Evolutionary conservation across 1,140 invertebrate species (phyloP).

Genomic region (Ephestia elutella): DNA sequence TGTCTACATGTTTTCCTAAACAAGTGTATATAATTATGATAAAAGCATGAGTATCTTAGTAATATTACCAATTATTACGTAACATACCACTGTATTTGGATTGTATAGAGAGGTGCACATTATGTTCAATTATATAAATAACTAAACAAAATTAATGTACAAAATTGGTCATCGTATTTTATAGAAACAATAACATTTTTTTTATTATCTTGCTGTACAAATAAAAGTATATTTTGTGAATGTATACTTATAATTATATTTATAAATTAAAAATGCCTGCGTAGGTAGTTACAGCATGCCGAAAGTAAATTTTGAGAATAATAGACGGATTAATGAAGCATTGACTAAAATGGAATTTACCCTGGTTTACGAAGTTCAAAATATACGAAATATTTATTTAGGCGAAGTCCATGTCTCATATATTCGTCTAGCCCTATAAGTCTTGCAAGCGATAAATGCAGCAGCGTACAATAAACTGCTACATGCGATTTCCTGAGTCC

Average conservation of each 20-base stretch:
- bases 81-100: neutral
- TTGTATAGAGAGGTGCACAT: neutral
- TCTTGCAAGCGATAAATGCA: neutral
- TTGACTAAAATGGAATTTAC: neutral
- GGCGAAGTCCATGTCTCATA: neutral
- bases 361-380: too few relatives aligned
- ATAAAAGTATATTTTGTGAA: neutral
- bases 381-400: neutral
- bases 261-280: constrained; percentile 5
- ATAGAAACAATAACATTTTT: too few relatives aligned
- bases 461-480: neutral
- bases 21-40: neutral
- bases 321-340: neutral
- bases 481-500: neutral
- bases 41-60: neutral
- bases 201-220: neutral
- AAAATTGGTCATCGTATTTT: too few relatives aligned
- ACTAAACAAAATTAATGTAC: too few relatives aligned
- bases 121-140: neutral
- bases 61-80: too few relatives aligned
- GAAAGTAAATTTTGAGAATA: neutral
- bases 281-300: constrained; percentile 9
- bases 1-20: neutral
- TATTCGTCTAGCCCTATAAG: neutral
- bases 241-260: neutral